Percentiles rank a stretch among this genome's conserved stretches.
Evolutionary conservation across 2,888 invertebrate genomes (phyloP).

Genomic region (Reticulitermes lucifugus): DNA sequence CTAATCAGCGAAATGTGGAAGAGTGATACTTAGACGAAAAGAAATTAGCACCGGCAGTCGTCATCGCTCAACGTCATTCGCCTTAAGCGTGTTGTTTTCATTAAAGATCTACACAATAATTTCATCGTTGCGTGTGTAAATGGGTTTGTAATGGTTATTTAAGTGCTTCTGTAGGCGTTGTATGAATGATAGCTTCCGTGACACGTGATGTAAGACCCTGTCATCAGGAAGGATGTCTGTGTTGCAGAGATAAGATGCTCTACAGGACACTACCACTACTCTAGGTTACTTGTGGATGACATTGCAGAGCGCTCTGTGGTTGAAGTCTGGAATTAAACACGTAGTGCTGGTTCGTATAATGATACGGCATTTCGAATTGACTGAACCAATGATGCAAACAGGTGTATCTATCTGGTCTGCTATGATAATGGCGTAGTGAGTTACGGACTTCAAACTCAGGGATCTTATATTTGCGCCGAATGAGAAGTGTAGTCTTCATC

Average conservation of each 20-base stretch:
- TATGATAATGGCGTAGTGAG: too few species aligned
- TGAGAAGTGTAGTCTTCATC: too few species aligned
- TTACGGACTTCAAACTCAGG: too few species aligned
- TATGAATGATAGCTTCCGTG: background rate
- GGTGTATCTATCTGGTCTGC: background rate
- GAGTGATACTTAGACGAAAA: too few species aligned
- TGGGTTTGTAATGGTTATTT: background rate
- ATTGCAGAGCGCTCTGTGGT: background rate
- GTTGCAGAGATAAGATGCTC: background rate
- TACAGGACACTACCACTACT: background rate
- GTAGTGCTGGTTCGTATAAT: background rate
- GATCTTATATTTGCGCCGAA: too few species aligned
- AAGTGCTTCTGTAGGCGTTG: background rate
- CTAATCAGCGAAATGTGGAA: too few species aligned
- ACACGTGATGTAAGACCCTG: background rate
- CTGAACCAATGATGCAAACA: background rate
- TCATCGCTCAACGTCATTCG: too few species aligned
- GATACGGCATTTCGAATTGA: background rate
- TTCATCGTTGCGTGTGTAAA: constrained; percentile 11
- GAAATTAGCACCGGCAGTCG: too few species aligned
- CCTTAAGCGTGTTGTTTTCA: background rate
- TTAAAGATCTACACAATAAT: background rate
- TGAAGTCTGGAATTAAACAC: background rate
- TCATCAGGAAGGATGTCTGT: background rate
- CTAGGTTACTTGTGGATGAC: background rate